A percentile compares a stretch with the other conserved stretches of the same genome.
These are phyloP conservation scores for Oryzias woworae DNA, from an alignment of 2,113 vertebrate species.

Conservation along the genomic window DNA sequence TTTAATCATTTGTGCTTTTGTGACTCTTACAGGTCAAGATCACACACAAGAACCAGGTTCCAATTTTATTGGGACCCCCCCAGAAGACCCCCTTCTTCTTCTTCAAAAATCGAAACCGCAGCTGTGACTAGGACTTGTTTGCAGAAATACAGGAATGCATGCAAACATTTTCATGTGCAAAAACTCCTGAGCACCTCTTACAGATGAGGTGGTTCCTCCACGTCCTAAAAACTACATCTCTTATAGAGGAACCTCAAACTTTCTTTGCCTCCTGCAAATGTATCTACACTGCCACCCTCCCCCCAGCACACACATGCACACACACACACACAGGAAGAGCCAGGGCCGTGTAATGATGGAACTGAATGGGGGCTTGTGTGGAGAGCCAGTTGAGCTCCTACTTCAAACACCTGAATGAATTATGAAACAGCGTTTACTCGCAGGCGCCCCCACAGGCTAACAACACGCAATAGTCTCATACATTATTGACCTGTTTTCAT, in stretches of 20 bases:
- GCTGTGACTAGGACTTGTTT: slow-evolving; percentile 76
- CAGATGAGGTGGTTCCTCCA: too few relatives aligned
- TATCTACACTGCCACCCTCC: too few relatives aligned
- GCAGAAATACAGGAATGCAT: slow-evolving; percentile 2
- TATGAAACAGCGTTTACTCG: slow-evolving; percentile 62
- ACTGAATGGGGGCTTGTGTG: slow-evolving; percentile 5
- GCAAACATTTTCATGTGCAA: slow-evolving; percentile 21
- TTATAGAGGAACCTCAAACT: too few relatives aligned
- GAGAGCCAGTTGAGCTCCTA: slow-evolving; percentile 39
- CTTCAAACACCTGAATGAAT: slow-evolving; percentile 64
- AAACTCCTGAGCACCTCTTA: neutral
- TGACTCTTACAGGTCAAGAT: slow-evolving; percentile 84
- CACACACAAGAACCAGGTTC: slow-evolving; percentile 96
- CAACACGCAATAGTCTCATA: slow-evolving; percentile 53
- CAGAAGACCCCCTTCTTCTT: slow-evolving; percentile 94
- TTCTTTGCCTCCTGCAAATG: too few relatives aligned
- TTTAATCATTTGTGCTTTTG: slow-evolving; percentile 8
- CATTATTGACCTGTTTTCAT: slow-evolving; percentile 65
- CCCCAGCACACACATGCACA: slow-evolving; percentile 3
- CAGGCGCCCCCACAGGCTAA: slow-evolving; percentile 46
- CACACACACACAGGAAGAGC: slow-evolving; percentile 12
- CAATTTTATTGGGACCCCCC: slow-evolving; percentile 88
- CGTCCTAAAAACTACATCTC: too few relatives aligned
- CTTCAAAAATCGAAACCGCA: slow-evolving; percentile 85
- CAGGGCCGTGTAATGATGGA: neutral